Base-by-base conservation (phyloP, 2,113 vertebrate genomes). In the Anseranas semipalmata region DNA sequence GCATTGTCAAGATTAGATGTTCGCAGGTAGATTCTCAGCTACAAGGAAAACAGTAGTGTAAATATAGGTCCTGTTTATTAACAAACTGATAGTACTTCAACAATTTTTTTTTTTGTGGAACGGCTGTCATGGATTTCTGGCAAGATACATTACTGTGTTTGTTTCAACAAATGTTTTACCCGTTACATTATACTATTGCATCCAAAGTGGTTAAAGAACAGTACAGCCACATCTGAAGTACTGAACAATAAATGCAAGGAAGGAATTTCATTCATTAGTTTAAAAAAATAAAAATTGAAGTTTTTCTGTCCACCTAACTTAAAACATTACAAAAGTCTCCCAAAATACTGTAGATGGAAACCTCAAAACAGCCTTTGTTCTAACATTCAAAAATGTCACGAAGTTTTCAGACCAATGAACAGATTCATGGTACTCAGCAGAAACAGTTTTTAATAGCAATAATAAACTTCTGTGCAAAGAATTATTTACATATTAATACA, bases 1-100 rank as follows among this genome's bases (percentile, higher is more conserved):
- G 99, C 98, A 13, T 99, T 99, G 97, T 99, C 99, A 96, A 99
- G 98, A 95, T 99, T 99, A n/a, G 99, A 98, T 0, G 99, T 99
- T 91, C 99, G 98, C 79, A 99, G 98, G 95, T 99, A 99, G 48
- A 99, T 97, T 95, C 99, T 98, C 97, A 99, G 96, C 99, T 99
- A 43, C 35, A 95, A 89, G 33, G 19, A 93, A 72, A 78, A 90
- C 24, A 82, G 16, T 6, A 39, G 20, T n/a, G 63, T 46, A 50
- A 82, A 66, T 18, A 86, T 8, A 76, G 22, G 19, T 58, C 65
- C 39, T 62, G 33, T 33, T 65, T 58, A 59, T 17, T 59, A 88
- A 52, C 27, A 93, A 82, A 43, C 4, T 63, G 63, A 53, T 0
- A 77, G 20, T 15, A 73, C 62, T 30, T 63, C 21, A 46, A 55